These are phyloP conservation scores for Muscidifurax raptorellus DNA, from an alignment of 1,140 invertebrate genomes.

Conservation along the genomic window DNA sequence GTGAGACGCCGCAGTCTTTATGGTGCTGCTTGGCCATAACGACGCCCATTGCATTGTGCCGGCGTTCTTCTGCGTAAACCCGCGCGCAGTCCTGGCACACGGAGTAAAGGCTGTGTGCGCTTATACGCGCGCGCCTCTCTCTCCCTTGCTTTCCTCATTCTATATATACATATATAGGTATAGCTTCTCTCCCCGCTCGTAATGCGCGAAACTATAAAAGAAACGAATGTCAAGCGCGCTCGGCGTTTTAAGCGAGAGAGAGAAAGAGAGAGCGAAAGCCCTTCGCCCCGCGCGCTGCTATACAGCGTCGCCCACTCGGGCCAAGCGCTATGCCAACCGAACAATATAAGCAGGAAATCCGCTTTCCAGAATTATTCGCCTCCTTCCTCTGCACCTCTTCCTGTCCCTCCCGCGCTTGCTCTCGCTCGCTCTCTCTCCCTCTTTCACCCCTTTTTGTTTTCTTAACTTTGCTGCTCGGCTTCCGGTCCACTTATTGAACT, in stretches of 20 bases:
- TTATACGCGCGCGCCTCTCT: no score
- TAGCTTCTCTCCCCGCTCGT: background rate
- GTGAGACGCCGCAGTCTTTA: background rate
- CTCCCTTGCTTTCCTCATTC: background rate
- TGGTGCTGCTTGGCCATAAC: background rate
- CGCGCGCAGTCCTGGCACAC: background rate
- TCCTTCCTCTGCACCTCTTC: background rate
- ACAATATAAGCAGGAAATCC: background rate
- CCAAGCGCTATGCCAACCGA: background rate
- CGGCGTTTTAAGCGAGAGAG: background rate
- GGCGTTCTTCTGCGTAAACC: no score
- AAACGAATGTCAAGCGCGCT: background rate
- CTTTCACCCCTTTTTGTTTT: background rate
- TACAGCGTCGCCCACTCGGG: background rate
- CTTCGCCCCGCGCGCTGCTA: no score
- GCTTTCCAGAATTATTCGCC: background rate
- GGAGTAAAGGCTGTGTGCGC: background rate
- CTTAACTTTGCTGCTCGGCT: background rate
- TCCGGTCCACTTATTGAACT: background rate
- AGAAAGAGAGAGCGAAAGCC: no score
- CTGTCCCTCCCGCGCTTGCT: no score
- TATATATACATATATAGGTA: no score
- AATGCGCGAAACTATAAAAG: constrained; percentile 1
- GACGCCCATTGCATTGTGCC: background rate
- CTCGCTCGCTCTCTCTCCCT: no score